Evolutionary conservation across 2,113 vertebrate species (phyloP).

Genomic region (Lontra canadensis): DNA sequence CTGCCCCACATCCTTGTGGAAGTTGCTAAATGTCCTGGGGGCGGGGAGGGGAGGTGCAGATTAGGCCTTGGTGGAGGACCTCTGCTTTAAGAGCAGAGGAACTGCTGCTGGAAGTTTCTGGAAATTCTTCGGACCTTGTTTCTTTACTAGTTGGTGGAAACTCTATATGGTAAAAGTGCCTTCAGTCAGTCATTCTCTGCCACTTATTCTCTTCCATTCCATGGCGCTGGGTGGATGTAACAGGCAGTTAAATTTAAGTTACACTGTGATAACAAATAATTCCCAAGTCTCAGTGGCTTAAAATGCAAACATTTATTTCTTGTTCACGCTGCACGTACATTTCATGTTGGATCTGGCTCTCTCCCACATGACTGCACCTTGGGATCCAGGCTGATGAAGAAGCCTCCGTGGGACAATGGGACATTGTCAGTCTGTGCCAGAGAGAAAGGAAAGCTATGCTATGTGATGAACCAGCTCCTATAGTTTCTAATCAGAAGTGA

Average conservation of each 20-base stretch:
- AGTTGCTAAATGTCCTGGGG: background rate
- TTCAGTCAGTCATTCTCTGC: background rate
- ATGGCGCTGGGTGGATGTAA: background rate
- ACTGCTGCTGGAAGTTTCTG: background rate
- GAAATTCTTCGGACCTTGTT: background rate
- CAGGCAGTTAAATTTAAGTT: background rate
- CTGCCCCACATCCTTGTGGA: background rate
- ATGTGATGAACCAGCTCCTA: background rate
- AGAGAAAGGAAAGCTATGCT: background rate
- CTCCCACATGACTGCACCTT: background rate
- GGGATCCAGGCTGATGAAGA: background rate
- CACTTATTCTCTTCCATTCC: background rate
- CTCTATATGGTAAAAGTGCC: background rate
- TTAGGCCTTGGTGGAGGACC: background rate
- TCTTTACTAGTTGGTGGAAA: background rate
- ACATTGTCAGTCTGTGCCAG: background rate
- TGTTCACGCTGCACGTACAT: background rate
- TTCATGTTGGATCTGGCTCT: background rate
- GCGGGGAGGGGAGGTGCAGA: accelerated
- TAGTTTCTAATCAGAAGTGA: background rate
- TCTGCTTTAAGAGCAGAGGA: background rate
- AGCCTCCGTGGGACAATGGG: background rate
- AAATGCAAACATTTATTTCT: background rate
- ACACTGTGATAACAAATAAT: background rate
- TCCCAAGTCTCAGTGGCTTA: background rate